Evolutionary conservation across 2,113 vertebrate genomes (phyloP).

Genomic region (Centropristis striata): DNA sequence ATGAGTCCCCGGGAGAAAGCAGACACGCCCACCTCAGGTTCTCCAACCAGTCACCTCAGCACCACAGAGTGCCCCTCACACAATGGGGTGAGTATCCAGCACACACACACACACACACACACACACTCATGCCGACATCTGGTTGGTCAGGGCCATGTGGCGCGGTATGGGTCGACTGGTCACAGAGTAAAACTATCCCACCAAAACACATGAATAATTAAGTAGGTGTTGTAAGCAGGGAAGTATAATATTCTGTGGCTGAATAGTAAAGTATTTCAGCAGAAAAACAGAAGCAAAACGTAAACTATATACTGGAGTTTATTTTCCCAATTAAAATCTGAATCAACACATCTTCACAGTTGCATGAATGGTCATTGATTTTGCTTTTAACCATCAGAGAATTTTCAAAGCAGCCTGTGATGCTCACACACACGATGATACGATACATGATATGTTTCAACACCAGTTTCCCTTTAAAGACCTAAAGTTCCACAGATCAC

Average conservation of each 20-base stretch:
- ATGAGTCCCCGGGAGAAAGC: constrained; percentile 69
- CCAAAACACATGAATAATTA: constrained; percentile 56
- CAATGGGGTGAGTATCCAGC: constrained; percentile 72
- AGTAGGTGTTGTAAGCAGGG: constrained; percentile 16
- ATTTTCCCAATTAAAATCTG: not conserved
- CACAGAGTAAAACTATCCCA: constrained; percentile 43
- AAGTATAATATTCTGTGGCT: constrained; percentile 22
- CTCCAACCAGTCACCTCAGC: constrained; percentile 67
- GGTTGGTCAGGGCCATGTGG: constrained; percentile 46
- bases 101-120: not conserved
- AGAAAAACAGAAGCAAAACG: not conserved
- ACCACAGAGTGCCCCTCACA: constrained; percentile 64
- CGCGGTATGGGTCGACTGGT: constrained; percentile 10
- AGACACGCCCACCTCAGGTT: constrained; percentile 64
- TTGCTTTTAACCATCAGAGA: not conserved
- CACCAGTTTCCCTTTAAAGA: constrained; percentile 8
- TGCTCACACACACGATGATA: not conserved
- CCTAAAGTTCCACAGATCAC: not conserved
- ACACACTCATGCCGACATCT: constrained; percentile 21
- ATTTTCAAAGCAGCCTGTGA: not conserved
- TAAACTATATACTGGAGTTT: too few relatives aligned
- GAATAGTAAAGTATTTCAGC: not conserved
- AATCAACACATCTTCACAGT: not conserved
- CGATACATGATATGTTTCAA: not conserved
- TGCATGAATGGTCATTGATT: not conserved